Percentiles rank a stretch among this genome's conserved stretches.
Conservation (phyloP, 2,888 invertebrate genomes). For the Drosophila helvetica region DNA sequence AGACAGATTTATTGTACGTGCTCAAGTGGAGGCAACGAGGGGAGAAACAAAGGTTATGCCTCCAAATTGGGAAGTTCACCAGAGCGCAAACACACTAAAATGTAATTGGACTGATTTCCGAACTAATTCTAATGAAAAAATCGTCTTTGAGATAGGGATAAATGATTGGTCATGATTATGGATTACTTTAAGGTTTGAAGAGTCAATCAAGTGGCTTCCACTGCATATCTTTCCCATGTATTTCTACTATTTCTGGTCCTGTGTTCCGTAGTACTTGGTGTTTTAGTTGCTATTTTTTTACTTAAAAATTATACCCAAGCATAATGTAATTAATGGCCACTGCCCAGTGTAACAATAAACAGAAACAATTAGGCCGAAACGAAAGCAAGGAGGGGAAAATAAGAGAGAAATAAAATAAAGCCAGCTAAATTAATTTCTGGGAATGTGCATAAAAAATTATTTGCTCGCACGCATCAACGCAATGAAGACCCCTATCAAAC, state of each 20-base stretch:
- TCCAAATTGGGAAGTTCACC: constrained; percentile 1
- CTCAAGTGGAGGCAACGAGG: background rate
- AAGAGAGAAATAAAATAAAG: constrained; percentile 16
- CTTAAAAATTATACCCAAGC: constrained; percentile 38
- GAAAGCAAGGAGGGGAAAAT: background rate
- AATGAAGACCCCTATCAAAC: constrained; percentile 32
- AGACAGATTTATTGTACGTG: constrained; percentile 57
- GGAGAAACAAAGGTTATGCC: background rate
- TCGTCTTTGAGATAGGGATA: background rate
- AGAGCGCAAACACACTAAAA: background rate
- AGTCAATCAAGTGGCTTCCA: no score
- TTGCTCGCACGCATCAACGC: constrained; percentile 49
- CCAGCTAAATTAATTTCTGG: constrained; percentile 43
- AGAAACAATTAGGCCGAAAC: constrained; percentile 24
- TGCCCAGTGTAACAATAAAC: constrained; percentile 33
- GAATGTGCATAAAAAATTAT: constrained; percentile 59
- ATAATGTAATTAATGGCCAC: constrained; percentile 56
- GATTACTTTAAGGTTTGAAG: background rate
- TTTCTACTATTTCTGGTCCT: constrained; percentile 2
- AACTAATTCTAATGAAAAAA: background rate
- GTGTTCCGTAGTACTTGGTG: constrained; percentile 3
- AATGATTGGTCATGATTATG: background rate
- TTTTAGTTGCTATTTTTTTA: constrained; percentile 33
- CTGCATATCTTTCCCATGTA: background rate
- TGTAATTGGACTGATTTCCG: constrained; percentile 7